Conservation (phyloP, 2,888 invertebrate species). For the Uropetala carovei region DNA sequence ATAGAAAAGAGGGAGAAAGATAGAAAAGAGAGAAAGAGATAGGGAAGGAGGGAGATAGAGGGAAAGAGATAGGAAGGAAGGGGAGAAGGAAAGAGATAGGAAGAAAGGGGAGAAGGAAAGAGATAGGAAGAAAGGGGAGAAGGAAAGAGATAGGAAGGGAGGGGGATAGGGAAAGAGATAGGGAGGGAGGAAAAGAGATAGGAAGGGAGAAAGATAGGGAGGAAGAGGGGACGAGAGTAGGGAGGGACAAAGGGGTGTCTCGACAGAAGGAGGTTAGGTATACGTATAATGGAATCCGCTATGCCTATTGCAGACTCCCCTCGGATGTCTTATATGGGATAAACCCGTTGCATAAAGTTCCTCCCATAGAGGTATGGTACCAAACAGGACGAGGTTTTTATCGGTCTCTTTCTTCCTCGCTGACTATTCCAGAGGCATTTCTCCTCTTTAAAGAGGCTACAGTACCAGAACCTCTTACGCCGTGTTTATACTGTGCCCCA, state of each 20-base stretch:
- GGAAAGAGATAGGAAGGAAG: neutral
- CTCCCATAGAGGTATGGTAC: neutral
- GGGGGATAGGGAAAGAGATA: neutral
- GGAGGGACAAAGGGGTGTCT: neutral
- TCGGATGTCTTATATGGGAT: neutral
- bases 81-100: neutral
- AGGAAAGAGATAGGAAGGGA: neutral
- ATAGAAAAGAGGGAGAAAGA: neutral
- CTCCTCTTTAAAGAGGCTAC: neutral
- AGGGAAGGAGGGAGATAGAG: neutral
- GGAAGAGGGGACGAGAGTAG: neutral
- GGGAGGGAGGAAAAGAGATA: neutral
- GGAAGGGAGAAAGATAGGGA: neutral
- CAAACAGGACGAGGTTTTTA: neutral
- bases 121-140: neutral
- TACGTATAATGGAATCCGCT: neutral
- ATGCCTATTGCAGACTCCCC: neutral
- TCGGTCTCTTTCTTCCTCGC: neutral
- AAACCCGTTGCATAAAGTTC: conserved; percentile 11
- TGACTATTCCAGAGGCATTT: neutral
- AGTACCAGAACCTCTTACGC: neutral
- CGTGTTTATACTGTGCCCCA: neutral
- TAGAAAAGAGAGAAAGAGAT: neutral
- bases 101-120: neutral
- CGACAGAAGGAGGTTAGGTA: neutral